Base-by-base conservation (phyloP, 2,113 vertebrate genomes). In the Oryzias woworae region DNA sequence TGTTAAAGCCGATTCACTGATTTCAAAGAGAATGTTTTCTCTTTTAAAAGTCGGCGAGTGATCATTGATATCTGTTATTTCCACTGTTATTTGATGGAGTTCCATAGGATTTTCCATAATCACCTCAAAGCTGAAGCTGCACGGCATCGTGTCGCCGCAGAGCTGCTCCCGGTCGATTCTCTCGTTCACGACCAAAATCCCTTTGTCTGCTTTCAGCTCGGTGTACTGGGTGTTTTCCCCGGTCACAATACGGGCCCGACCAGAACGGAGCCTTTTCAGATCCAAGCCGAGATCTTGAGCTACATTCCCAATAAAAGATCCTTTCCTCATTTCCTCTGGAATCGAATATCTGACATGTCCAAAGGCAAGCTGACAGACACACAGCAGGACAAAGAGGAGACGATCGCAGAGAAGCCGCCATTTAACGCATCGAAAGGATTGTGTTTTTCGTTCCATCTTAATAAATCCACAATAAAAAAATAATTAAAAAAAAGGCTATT, bases 81-180 rank as follows among this genome's bases (percentile, higher is more conserved):
- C 80, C 0, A 85, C 45, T 0, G 62, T 80, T 4, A 83, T 45
- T 0, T 14, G 45, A 23, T 80, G 69, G 0, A 83, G n/a, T n/a
- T 83, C 70, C 28, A 83, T 79, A 0, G 90, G 89, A 3, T 89
- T 88, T 76, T 90, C 80, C 4, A 83, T 28, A 48, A 88, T 77
- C 1, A 83, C 59, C 20, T 83, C 62, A 15, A 66, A 66, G 3
- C 44, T 59, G 43, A 72, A 59, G 10, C 62, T 66, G 4, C 69
- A 72, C 0, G 69, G 69, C 0, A 43, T 65, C n/a, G 45, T 23
- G 20, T 65, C 61, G 3, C 67, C 71, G 15, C 83, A 85, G 5
- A 85, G 70, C 70, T 62, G 22, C 41, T 62, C 60, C 12, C 60
- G 49, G 50, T 62, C 60, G 22, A 62, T 62, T 44, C 41, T 75